Base-by-base conservation (phyloP, 2,888 invertebrate species). In the Cylindroiulus punctatus region DNA sequence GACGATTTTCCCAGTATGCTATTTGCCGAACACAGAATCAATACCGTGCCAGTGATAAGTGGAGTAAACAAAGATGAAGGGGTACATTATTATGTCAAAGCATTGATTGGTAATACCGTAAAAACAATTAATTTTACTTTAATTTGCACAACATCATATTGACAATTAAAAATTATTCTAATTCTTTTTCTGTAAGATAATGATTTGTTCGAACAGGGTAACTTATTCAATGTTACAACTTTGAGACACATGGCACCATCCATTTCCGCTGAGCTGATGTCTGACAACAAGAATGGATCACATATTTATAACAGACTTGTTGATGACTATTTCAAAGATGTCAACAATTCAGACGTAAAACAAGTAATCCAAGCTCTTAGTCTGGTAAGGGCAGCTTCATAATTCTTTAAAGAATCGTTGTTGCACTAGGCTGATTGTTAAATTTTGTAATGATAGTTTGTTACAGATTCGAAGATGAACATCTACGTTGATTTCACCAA, bases 61-160 rank as follows among this genome's bases (percentile, higher is more conserved):
- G 85, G 85, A 30, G 32, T 32, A 3, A 40, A 19, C 19, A 26
- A 32, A 30, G 85, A 85, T 32, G 85, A 85, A 57, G 85, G 85
- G 7, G 30, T 57, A 14, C 30, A 52, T 84, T 30, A 47, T 84
- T 84, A 30, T 81, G 30, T 81, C 0, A 30, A 17, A 32, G 26
- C 30, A 81, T 36, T 81, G 22, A 4, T 26, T 26, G 52, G 52
- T 52, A 52, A 1, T 17, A 36, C 36, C n/a, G n/a, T n/a, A n/a
- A n/a, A n/a, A n/a, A n/a, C n/a, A n/a, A n/a, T n/a, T 19, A 26
- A 81, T 19, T 81, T 81, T 81, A 26, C 7, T 47, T 47, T 8
- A 17, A 19, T 52, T 52, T 17, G 3, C 3, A 10, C 12, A 47
- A 47, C 47, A 47, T 47, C 47, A 47, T 47, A 10, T 17, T 7